These are phyloP conservation scores for Coptotermes formosanus DNA, from an alignment of 1,140 invertebrate species.

Conservation along the genomic window DNA sequence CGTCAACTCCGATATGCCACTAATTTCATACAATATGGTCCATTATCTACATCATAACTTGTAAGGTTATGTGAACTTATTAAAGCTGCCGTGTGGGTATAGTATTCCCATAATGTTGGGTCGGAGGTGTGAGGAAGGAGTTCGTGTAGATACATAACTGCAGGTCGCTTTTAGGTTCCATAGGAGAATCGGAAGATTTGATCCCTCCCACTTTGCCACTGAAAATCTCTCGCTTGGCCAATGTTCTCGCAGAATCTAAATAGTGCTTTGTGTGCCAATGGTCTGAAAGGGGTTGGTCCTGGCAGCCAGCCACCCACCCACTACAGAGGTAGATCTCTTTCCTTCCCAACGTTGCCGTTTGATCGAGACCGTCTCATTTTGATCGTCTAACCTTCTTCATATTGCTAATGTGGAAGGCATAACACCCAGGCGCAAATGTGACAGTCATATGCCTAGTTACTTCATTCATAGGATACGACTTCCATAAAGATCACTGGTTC, in stretches of 20 bases:
- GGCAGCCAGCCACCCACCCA: slow-evolving; percentile 4
- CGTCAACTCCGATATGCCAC: too few relatives aligned
- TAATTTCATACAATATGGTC: too few relatives aligned
- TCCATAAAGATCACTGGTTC: not conserved
- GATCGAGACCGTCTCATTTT: not conserved
- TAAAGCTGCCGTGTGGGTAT: not conserved
- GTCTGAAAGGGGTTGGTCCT: slow-evolving; percentile 28
- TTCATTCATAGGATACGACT: not conserved
- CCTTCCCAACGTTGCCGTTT: not conserved
- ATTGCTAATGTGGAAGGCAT: not conserved
- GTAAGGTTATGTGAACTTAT: not conserved
- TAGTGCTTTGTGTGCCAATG: slow-evolving; percentile 30
- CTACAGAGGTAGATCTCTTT: not conserved
- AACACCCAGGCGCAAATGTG: not conserved
- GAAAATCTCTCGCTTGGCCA: slow-evolving; percentile 28
- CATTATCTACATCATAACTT: too few relatives aligned
- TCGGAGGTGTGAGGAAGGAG: not conserved
- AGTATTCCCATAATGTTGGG: not conserved
- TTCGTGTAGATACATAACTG: not conserved
- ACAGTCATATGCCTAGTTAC: not conserved
- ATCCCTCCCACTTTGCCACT: slow-evolving; percentile 27
- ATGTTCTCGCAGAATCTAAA: slow-evolving; percentile 30
- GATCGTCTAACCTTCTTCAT: not conserved
- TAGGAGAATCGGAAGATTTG: slow-evolving; percentile 3
- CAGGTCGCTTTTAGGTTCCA: not conserved